Conservation (phyloP, 2,888 invertebrate genomes). For the Drosophila acutilabella region DNA sequence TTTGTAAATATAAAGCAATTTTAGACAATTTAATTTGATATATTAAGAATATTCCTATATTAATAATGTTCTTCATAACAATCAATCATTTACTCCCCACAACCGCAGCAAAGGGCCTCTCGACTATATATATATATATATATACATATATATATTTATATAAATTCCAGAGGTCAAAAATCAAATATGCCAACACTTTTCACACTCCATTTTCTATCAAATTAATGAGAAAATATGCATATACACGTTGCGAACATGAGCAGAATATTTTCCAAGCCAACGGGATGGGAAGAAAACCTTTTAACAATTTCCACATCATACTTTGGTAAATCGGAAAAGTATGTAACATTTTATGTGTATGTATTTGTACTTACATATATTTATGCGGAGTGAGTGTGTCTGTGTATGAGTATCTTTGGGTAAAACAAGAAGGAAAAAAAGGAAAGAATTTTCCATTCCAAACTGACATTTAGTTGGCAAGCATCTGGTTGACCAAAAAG, state of each 20-base stretch:
- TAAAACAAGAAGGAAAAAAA: not conserved
- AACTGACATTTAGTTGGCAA: slow-evolving; percentile 63
- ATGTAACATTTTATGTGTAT: slow-evolving; percentile 1
- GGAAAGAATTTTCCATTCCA: not conserved
- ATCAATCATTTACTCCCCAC: not conserved
- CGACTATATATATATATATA: not conserved
- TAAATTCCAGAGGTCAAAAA: slow-evolving; percentile 13
- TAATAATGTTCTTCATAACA: no score
- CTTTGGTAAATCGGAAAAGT: slow-evolving; percentile 12
- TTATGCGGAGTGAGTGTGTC: slow-evolving; percentile 4
- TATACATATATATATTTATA: not conserved
- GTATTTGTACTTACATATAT: slow-evolving; percentile 2
- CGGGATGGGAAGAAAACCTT: slow-evolving; percentile 35
- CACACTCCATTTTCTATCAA: slow-evolving; percentile 45
- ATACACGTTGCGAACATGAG: slow-evolving; percentile 58
- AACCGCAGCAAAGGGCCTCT: not conserved
- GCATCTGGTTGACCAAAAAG: slow-evolving; percentile 7
- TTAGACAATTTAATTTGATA: no score
- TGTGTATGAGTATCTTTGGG: slow-evolving; percentile 2
- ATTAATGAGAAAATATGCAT: slow-evolving; percentile 69
- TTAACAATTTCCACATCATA: slow-evolving; percentile 59
- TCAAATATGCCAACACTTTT: slow-evolving; percentile 48
- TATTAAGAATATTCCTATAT: no score
- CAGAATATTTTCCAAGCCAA: slow-evolving; percentile 53
- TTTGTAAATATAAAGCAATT: not conserved